Conservation (phyloP, 2,113 vertebrate genomes). For the Hippocampus mohnikei region DNA sequence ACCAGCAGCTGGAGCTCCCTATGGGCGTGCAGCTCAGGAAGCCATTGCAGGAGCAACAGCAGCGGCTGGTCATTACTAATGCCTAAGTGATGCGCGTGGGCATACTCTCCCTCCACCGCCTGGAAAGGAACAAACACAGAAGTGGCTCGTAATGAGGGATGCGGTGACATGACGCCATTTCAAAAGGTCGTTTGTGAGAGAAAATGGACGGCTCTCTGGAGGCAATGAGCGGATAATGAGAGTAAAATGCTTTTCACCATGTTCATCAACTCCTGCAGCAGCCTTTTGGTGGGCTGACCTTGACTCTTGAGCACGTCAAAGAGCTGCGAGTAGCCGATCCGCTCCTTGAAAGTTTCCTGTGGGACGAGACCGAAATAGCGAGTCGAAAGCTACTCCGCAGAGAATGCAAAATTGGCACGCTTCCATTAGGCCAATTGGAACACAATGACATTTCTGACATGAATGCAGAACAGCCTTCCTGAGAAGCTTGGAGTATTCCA, state of each 20-base stretch:
- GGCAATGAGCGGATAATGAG: constrained; percentile 20
- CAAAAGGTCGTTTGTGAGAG: constrained; percentile 20
- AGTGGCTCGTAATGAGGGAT: constrained; percentile 8
- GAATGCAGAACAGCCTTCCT: constrained; percentile 21
- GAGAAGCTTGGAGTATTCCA: not conserved
- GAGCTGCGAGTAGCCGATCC: constrained; percentile 90
- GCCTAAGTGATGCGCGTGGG: constrained; percentile 61
- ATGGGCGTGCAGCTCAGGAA: constrained; percentile 75
- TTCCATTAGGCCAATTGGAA: constrained; percentile 29
- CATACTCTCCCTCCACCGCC: constrained; percentile 88
- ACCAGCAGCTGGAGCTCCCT: constrained; percentile 83
- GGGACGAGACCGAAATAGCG: constrained; percentile 51
- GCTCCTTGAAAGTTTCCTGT: constrained; percentile 97
- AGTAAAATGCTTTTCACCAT: constrained; percentile 78
- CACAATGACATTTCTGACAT: constrained; percentile 27
- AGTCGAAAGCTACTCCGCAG: constrained; percentile 31
- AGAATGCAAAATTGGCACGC: constrained; percentile 46
- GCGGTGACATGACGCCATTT: not conserved
- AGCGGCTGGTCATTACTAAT: constrained; percentile 90
- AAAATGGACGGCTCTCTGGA: constrained; percentile 9
- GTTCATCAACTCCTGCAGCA: constrained; percentile 92
- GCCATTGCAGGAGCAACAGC: constrained; percentile 86
- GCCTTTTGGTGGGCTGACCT: constrained; percentile 84
- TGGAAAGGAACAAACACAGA: constrained; percentile 48
- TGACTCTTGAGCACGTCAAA: constrained; percentile 90